These are phyloP conservation scores for Enchytraeus crypticus DNA, from an alignment of 2,888 invertebrate genomes.

Conservation along the genomic window DNA sequence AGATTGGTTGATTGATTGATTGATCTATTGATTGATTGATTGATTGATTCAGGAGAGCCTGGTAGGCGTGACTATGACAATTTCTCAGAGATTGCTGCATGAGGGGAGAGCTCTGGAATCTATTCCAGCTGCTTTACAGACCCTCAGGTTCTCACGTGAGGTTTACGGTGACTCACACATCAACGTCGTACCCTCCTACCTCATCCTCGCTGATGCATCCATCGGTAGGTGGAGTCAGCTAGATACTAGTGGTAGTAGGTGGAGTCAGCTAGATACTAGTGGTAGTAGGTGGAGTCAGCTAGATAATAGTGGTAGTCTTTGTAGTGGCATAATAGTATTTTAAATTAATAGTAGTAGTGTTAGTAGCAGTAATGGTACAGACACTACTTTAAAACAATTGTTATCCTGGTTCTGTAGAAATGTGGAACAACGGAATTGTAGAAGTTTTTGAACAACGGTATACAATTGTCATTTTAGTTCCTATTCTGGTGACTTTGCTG, in stretches of 20 bases:
- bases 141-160: conserved; percentile 46
- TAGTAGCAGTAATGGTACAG: no score
- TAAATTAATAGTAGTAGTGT: no score
- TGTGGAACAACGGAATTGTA: no score
- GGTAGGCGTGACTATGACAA: conserved; percentile 45
- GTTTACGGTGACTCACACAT: conserved; percentile 47
- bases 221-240: conserved; percentile 38
- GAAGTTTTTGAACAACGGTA: no score
- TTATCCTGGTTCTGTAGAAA: no score
- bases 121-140: conserved; percentile 49
- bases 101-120: conserved; percentile 47
- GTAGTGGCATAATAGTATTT: no score
- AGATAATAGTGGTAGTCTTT: background rate
- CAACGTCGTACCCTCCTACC: conserved; percentile 48
- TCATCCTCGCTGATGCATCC: conserved; percentile 48
- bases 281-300: background rate
- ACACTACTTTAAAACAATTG: no score
- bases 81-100: conserved; percentile 47
- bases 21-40: background rate
- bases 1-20: background rate
- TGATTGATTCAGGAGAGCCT: conserved; percentile 34
- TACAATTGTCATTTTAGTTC: no score
- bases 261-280: background rate
- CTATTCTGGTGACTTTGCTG: no score
- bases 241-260: background rate